Evolutionary conservation across 1,140 invertebrate species (phyloP).

Genomic region (Anastrepha obliqua): DNA sequence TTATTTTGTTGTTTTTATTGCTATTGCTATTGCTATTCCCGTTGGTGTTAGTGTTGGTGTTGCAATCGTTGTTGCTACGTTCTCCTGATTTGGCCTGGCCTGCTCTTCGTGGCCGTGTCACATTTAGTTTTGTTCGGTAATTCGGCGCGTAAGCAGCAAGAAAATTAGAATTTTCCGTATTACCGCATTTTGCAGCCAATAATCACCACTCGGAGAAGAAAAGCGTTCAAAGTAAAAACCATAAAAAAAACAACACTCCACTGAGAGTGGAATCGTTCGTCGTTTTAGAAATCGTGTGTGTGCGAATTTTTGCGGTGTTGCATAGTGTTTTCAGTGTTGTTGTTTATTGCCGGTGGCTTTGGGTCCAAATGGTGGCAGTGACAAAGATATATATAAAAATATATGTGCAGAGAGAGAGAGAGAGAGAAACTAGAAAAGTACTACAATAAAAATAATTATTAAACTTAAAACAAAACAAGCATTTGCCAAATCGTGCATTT

Average conservation of each 20-base stretch:
- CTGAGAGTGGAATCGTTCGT: conserved; percentile 11
- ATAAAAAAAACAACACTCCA: background rate
- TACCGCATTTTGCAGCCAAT: conserved; percentile 60
- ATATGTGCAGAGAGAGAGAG: background rate
- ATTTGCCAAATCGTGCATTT: background rate
- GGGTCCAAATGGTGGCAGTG: conserved; percentile 1
- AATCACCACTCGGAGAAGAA: conserved; percentile 2
- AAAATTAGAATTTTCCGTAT: conserved; percentile 59
- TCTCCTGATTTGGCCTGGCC: conserved; percentile 63
- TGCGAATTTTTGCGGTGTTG: background rate
- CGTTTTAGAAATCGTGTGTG: background rate
- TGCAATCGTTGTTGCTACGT: conserved; percentile 58
- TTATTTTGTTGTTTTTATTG: conserved; percentile 58
- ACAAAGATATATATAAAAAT: no score
- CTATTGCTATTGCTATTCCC: conserved; percentile 59
- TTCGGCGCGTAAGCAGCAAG: conserved; percentile 70
- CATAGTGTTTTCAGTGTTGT: conserved; percentile 16
- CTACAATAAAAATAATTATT: background rate
- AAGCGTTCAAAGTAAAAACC: background rate
- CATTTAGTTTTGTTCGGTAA: conserved; percentile 73
- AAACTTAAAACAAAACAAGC: conserved; percentile 21
- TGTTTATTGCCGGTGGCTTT: conserved; percentile 15
- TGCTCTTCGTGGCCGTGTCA: conserved; percentile 64
- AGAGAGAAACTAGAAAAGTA: conserved; percentile 14
- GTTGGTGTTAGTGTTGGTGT: conserved; percentile 9